Evolutionary conservation across 2,888 invertebrate species (phyloP).

Genomic region (Caenorhabditis angaria): DNA sequence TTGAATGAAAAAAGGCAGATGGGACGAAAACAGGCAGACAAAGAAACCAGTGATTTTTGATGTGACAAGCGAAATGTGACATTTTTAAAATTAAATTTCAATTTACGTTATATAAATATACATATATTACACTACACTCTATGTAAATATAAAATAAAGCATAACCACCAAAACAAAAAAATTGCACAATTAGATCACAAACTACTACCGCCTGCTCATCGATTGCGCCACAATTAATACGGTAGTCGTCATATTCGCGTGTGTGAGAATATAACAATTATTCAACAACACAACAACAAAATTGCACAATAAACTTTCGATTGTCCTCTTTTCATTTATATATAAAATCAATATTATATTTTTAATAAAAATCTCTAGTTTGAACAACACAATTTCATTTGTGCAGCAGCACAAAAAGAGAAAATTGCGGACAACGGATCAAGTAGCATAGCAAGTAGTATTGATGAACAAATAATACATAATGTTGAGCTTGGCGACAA

Average conservation of each 20-base stretch:
- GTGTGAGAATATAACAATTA: background rate
- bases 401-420: no score
- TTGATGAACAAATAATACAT: background rate
- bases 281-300: background rate
- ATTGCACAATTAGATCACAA: background rate
- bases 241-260: conserved; percentile 1
- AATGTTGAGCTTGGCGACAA: background rate
- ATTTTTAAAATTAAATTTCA: background rate
- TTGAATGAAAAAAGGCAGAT: background rate
- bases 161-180: background rate
- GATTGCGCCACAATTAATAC: conserved; percentile 1
- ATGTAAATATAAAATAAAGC: background rate
- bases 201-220: background rate
- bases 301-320: background rate
- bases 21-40: background rate
- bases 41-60: background rate
- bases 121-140: background rate
- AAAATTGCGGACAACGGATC: background rate
- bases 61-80: background rate
- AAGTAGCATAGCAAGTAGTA: background rate
- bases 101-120: no score
- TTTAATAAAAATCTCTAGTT: background rate
- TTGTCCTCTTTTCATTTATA: background rate
- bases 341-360: no score
- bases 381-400: background rate